phyloP scores from a whole-genome alignment of 2,888 invertebrate genomes.

The Meghimatium bilineatum region DNA sequence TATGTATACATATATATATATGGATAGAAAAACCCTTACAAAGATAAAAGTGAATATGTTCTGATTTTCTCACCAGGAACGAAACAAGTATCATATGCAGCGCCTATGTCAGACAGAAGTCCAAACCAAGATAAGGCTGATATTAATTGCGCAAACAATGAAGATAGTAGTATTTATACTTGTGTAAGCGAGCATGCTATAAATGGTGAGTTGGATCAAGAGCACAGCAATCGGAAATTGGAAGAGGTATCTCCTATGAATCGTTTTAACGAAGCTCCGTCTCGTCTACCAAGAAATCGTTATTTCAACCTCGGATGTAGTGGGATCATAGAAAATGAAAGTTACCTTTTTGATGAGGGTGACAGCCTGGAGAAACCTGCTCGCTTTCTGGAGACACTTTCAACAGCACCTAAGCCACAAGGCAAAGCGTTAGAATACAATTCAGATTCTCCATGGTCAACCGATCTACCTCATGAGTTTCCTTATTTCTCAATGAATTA shows the following conservation, averaged over 20 bases:
- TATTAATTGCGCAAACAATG: background rate
- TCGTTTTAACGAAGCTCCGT: background rate
- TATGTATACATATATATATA: no score
- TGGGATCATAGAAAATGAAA: slow-evolving; percentile 3
- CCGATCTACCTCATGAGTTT: no score
- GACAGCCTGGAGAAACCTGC: background rate
- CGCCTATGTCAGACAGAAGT: no score
- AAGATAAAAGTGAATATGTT: no score
- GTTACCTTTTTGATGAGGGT: background rate
- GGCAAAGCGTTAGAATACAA: background rate
- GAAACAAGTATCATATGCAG: no score
- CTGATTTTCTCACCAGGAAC: no score
- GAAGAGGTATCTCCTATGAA: background rate
- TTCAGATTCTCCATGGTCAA: no score
- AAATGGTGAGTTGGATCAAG: background rate
- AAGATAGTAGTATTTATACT: background rate
- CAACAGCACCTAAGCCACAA: background rate
- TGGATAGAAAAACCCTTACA: no score
- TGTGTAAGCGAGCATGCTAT: background rate
- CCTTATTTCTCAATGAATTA: background rate
- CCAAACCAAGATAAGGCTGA: background rate
- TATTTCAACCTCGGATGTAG: background rate
- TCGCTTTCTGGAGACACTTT: background rate
- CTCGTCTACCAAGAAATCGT: background rate
- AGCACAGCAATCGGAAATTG: background rate